A percentile compares a stretch with the other conserved stretches of the same genome.
phyloP scores from a whole-genome alignment of 2,888 invertebrate genomes.

The Perizoma affinitatum region DNA sequence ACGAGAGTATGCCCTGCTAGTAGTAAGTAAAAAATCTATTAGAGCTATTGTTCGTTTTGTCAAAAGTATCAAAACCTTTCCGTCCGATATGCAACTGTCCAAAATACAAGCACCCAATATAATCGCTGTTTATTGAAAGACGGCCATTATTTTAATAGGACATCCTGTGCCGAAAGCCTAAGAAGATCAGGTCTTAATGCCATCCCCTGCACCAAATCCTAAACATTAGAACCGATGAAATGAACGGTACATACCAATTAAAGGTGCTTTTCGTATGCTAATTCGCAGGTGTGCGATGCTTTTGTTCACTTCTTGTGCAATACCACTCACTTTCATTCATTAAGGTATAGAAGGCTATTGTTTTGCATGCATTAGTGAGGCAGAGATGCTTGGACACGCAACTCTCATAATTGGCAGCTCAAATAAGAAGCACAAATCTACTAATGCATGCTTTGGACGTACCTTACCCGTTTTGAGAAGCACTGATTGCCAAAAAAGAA shows the following conservation, averaged over 20 bases:
- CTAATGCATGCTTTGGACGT: slow-evolving; percentile 20
- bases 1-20: too few species aligned
- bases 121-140: slow-evolving; percentile 77
- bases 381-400: slow-evolving; percentile 32
- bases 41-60: not conserved
- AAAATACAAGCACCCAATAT: slow-evolving; percentile 60
- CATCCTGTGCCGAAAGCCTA: slow-evolving; percentile 65
- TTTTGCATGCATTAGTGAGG: slow-evolving; percentile 43
- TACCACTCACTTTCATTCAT: slow-evolving; percentile 49
- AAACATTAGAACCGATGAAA: slow-evolving; percentile 53
- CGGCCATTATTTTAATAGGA: slow-evolving; percentile 80
- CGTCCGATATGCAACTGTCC: slow-evolving; percentile 34
- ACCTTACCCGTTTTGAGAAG: slow-evolving; percentile 13
- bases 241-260: slow-evolving; percentile 55
- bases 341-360: slow-evolving; percentile 44
- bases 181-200: slow-evolving; percentile 52
- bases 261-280: slow-evolving; percentile 64
- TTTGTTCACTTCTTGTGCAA: slow-evolving; percentile 48
- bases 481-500: not conserved
- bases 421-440: slow-evolving; percentile 24
- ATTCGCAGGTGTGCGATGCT: slow-evolving; percentile 54
- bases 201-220: slow-evolving; percentile 36
- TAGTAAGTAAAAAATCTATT: too few species aligned
- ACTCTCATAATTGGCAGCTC: slow-evolving; percentile 34
- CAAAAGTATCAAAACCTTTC: slow-evolving; percentile 54